phyloP scores from a whole-genome alignment of 2,888 invertebrate genomes.

The Microctonus brassicae region DNA sequence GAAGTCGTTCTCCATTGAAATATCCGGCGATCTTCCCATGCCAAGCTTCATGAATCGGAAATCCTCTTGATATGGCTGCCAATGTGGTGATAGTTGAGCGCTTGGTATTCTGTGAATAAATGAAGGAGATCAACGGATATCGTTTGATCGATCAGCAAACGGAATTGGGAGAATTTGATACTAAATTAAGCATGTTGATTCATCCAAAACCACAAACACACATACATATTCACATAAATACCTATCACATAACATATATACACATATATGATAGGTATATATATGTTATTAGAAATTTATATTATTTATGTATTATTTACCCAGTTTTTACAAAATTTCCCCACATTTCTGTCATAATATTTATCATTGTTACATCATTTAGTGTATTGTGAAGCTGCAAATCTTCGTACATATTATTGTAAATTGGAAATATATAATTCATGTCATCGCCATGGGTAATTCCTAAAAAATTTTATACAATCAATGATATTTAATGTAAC shows the following conservation, averaged over 20 bases:
- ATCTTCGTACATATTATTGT: slow-evolving; percentile 43
- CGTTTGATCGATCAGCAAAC: slow-evolving; percentile 30
- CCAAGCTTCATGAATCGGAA: slow-evolving; percentile 57
- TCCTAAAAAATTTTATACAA: slow-evolving; percentile 45
- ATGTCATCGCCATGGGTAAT: slow-evolving; percentile 57
- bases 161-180: slow-evolving; percentile 15
- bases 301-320: slow-evolving; percentile 46
- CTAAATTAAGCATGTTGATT: slow-evolving; percentile 14
- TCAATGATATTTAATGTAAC: neutral
- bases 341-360: slow-evolving; percentile 61
- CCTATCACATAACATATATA: neutral
- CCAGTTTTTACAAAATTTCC: slow-evolving; percentile 56
- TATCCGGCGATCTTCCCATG: slow-evolving; percentile 46
- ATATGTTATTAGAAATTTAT: neutral
- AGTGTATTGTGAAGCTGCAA: slow-evolving; percentile 50
- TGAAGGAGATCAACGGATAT: slow-evolving; percentile 41
- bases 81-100: slow-evolving; percentile 47
- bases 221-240: slow-evolving; percentile 7
- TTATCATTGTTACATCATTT: slow-evolving; percentile 54
- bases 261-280: neutral
- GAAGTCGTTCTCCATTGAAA: slow-evolving; percentile 50
- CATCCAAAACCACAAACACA: slow-evolving; percentile 2
- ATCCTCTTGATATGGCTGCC: slow-evolving; percentile 57
- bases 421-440: slow-evolving; percentile 57
- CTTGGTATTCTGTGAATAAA: slow-evolving; percentile 55